phyloP scores from a whole-genome alignment of 1,140 invertebrate species.

The Homarus americanus region DNA sequence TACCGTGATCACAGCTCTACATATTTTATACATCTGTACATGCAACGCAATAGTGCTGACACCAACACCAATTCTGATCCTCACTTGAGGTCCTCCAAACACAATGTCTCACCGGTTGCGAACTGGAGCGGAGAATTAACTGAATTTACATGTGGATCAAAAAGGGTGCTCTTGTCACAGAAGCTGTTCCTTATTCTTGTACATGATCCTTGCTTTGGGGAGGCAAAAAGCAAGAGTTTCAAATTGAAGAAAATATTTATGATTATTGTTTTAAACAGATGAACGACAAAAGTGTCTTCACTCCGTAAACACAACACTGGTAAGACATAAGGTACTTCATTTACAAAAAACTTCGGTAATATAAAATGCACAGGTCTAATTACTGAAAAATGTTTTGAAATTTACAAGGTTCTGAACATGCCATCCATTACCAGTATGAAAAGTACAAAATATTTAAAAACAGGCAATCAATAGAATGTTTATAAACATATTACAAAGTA shows the following conservation, averaged over 20 bases:
- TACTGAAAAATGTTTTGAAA: not conserved
- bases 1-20: conserved; percentile 26
- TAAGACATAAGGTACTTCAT: conserved; percentile 35
- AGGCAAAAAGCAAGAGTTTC: not conserved
- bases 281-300: conserved; percentile 41
- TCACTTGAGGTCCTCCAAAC: conserved; percentile 25
- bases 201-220: conserved; percentile 28
- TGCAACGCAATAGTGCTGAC: not conserved
- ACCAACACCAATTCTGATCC: conserved; percentile 28
- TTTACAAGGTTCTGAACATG: conserved; percentile 26
- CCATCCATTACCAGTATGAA: conserved; percentile 44
- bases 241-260: conserved; percentile 19
- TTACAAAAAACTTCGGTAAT: conserved; percentile 9
- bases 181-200: conserved; percentile 24
- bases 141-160: conserved; percentile 5
- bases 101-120: not conserved
- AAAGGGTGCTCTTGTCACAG: conserved; percentile 18
- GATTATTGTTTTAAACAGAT: conserved; percentile 28
- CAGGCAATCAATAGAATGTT: conserved; percentile 34
- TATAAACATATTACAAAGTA: conserved; percentile 43
- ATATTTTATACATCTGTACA: conserved; percentile 30
- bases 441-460: conserved; percentile 53
- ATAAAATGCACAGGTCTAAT: conserved; percentile 11
- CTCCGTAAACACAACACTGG: conserved; percentile 39
- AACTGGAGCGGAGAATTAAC: not conserved